Evolutionary conservation across 2,797 vertebrate species (phyloP).

Genomic region (Takifugu rubripes): DNA sequence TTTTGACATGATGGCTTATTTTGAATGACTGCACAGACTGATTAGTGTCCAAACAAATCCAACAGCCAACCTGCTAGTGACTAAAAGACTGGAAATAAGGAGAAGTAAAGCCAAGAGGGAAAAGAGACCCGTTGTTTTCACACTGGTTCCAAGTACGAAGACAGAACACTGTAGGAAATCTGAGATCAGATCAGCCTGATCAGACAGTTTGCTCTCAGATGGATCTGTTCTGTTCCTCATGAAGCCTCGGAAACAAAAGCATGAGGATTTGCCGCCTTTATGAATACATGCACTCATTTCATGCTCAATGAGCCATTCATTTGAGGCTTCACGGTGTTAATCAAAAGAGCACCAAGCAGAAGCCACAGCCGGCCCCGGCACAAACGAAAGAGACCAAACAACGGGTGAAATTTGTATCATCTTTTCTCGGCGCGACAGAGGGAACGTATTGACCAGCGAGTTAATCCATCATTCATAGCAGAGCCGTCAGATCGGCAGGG

Average conservation of each 20-base stretch:
- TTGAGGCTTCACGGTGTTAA: conserved; percentile 6
- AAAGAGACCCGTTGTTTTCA: conserved; percentile 6
- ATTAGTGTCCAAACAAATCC: conserved; percentile 40
- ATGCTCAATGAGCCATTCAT: conserved; percentile 6
- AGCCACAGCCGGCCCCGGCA: background rate
- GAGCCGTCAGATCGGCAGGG: conserved; percentile 9
- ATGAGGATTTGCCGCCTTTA: conserved; percentile 8
- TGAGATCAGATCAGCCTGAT: conserved; percentile 10
- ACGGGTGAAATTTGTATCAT: background rate
- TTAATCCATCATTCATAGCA: conserved; percentile 24
- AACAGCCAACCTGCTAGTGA: conserved; percentile 24
- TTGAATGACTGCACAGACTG: conserved; percentile 5
- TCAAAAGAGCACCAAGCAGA: background rate
- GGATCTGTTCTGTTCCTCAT: background rate
- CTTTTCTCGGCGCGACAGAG: conserved; percentile 3
- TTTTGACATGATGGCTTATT: too few relatives aligned
- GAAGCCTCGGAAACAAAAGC: background rate
- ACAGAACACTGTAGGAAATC: background rate
- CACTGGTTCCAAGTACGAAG: conserved; percentile 10
- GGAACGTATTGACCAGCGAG: conserved; percentile 8
- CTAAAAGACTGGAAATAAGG: conserved; percentile 18
- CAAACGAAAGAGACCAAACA: background rate
- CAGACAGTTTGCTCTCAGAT: conserved; percentile 2
- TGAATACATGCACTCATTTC: conserved; percentile 14
- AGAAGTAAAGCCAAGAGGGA: conserved; percentile 10